Percentiles rank a stretch among this genome's conserved stretches.
phyloP scores from a whole-genome alignment of 2,113 vertebrate species.

The Pollachius pollachius region DNA sequence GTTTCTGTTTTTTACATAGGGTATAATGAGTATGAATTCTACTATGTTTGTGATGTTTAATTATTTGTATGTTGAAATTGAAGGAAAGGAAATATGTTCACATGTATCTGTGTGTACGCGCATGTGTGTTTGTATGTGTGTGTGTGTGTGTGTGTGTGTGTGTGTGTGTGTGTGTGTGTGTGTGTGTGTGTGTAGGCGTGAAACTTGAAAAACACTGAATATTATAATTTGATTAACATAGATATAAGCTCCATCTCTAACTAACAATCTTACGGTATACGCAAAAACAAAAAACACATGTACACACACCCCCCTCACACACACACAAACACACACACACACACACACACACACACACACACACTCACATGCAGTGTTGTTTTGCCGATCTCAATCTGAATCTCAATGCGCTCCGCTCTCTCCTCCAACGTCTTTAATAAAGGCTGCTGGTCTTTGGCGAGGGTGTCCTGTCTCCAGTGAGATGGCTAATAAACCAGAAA shows the following conservation, averaged over 20 bases:
- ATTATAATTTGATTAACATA: conserved; percentile 68
- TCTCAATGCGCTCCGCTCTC: conserved; percentile 46
- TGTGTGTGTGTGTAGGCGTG: conserved; percentile 13
- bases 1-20: too few relatives aligned
- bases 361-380: conserved; percentile 36
- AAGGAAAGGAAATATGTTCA: too few relatives aligned
- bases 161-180: too few relatives aligned
- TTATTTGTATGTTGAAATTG: too few relatives aligned
- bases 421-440: conserved; percentile 73
- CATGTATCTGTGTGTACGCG: neutral
- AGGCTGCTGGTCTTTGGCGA: conserved; percentile 61
- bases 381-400: conserved; percentile 68
- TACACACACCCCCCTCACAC: too few relatives aligned
- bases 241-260: conserved; percentile 59
- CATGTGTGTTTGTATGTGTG: neutral
- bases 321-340: too few relatives aligned
- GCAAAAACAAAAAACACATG: too few relatives aligned
- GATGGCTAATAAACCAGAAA: conserved; percentile 72
- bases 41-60: too few relatives aligned
- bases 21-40: too few relatives aligned
- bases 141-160: conserved; percentile 1
- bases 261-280: conserved; percentile 50
- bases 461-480: conserved; percentile 67
- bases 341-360: too few relatives aligned
- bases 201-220: conserved; percentile 41